Conservation (phyloP, 2,888 invertebrate genomes). For the Nycteola revayana region DNA sequence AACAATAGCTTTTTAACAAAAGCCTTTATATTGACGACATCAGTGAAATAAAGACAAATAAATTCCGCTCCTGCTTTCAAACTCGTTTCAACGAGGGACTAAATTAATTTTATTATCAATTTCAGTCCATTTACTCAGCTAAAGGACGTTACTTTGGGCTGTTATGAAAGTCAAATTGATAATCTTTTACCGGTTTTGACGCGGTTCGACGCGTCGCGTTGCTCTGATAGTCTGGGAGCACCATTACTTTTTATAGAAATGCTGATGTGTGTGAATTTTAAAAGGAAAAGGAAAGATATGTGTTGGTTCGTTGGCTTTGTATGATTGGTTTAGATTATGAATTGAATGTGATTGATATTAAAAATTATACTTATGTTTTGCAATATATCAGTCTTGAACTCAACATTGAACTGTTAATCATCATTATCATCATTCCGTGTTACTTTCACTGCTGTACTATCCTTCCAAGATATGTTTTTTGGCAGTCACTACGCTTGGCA, state of each 20-base stretch:
- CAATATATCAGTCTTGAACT: too few species aligned
- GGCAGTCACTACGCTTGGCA: too few species aligned
- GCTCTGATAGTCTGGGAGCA: constrained; percentile 22
- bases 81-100: constrained; percentile 27
- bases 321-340: too few species aligned
- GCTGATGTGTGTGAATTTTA: constrained; percentile 27
- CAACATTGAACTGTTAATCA: too few species aligned
- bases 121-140: constrained; percentile 38
- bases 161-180: constrained; percentile 41
- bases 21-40: constrained; percentile 36
- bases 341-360: too few species aligned
- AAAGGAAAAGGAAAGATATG: constrained; percentile 7
- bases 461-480: too few species aligned
- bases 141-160: constrained; percentile 32
- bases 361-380: too few species aligned
- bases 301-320: constrained; percentile 7
- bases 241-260: constrained; percentile 32
- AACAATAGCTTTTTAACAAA: constrained; percentile 37
- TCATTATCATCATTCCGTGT: too few species aligned
- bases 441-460: too few species aligned
- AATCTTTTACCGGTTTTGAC: constrained; percentile 29
- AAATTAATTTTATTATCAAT: constrained; percentile 40
- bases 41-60: constrained; percentile 34
- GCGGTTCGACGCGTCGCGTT: constrained; percentile 13
- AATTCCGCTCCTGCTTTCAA: constrained; percentile 24